Evolutionary conservation across 2,797 vertebrate species (phyloP).

Genomic region (Choloepus didactylus): DNA sequence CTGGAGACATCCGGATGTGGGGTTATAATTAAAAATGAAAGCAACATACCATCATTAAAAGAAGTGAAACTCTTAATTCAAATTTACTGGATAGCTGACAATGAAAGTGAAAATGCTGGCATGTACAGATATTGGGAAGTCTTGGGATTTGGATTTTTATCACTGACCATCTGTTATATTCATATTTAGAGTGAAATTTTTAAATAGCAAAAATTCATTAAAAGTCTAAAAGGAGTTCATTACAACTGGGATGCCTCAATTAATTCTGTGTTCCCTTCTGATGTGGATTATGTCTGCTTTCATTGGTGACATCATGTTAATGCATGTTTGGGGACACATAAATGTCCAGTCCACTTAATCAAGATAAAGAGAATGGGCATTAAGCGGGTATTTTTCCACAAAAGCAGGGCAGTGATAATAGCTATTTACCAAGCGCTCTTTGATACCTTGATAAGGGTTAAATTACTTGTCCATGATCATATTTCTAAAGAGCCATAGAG

Average conservation of each 20-base stretch:
- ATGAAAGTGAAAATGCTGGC: conserved; percentile 57
- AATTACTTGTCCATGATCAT: conserved; percentile 6
- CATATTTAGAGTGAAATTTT: conserved; percentile 49
- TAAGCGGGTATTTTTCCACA: not conserved
- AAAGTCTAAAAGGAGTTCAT: conserved; percentile 60
- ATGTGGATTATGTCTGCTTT: not conserved
- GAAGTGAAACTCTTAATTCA: conserved; percentile 66
- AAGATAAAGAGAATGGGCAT: conserved; percentile 14
- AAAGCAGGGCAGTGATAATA: not conserved
- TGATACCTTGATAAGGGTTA: not conserved
- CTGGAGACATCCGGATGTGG: conserved; percentile 69
- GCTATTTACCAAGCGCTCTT: not conserved
- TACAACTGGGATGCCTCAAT: conserved; percentile 1
- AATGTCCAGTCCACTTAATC: not conserved
- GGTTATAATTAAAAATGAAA: conserved; percentile 76
- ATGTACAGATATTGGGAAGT: conserved; percentile 48
- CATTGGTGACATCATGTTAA: not conserved
- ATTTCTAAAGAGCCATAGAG: not conserved
- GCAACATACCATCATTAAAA: conserved; percentile 61
- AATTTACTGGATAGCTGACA: conserved; percentile 37
- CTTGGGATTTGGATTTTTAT: conserved; percentile 55
- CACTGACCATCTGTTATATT: conserved; percentile 69
- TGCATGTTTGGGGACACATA: not conserved
- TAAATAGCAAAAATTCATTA: conserved; percentile 71
- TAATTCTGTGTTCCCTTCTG: conserved; percentile 36